Evolutionary conservation across 2,797 vertebrate genomes (phyloP).

Genomic region (Hephaestus fuliginosus): DNA sequence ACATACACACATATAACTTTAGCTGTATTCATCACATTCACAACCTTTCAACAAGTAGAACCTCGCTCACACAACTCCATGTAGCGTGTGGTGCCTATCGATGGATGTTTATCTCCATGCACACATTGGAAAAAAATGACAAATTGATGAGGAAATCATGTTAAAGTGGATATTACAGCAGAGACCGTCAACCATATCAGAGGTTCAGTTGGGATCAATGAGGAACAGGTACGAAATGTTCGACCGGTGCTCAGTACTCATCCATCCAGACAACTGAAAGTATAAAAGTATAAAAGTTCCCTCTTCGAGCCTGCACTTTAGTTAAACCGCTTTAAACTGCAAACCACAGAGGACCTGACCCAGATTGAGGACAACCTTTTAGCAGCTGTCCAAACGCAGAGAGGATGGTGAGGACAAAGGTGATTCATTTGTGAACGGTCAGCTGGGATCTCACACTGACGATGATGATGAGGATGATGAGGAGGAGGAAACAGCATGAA

Average conservation of each 20-base stretch:
- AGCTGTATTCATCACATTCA: too few species aligned
- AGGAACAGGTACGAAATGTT: too few species aligned
- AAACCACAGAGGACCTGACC: slow-evolving; percentile 20
- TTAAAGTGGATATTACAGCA: too few species aligned
- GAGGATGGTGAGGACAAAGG: slow-evolving; percentile 2
- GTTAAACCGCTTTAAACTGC: slow-evolving; percentile 9
- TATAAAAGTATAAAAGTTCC: neutral
- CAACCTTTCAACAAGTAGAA: too few species aligned
- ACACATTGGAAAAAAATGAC: too few species aligned
- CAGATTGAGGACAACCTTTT: slow-evolving; percentile 40
- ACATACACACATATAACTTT: too few species aligned
- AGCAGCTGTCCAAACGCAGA: slow-evolving; percentile 23
- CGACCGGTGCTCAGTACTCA: neutral
- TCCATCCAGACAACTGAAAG: neutral
- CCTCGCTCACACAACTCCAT: too few species aligned
- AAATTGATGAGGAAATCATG: too few species aligned
- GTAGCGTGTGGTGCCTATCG: too few species aligned
- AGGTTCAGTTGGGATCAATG: too few species aligned
- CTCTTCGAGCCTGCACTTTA: neutral
- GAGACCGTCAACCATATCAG: too few species aligned
- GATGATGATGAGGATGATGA: slow-evolving; percentile 2
- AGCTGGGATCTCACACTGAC: slow-evolving; percentile 24
- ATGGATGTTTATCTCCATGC: too few species aligned
- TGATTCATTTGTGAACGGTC: slow-evolving; percentile 20
- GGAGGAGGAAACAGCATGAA: neutral